A percentile compares a stretch with the other conserved stretches of the same genome.
Evolutionary conservation across 2,888 invertebrate species (phyloP).

Genomic region (Drosophila quasianomalipes): DNA sequence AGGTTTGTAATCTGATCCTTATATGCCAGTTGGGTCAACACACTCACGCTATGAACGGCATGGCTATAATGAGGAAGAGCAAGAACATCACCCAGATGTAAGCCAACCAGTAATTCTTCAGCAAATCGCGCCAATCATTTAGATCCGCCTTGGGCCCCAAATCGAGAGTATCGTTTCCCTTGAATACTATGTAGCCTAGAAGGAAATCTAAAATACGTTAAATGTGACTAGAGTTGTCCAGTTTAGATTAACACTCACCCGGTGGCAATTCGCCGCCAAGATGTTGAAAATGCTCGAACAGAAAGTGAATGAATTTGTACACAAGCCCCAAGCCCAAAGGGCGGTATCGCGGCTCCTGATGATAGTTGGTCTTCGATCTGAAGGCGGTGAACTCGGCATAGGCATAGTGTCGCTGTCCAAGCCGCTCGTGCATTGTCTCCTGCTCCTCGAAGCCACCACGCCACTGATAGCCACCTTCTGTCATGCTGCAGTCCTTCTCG

Average conservation of each 20-base stretch:
- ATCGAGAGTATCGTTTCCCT: conserved; percentile 65
- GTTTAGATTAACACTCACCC: not conserved
- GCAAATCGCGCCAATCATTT: conserved; percentile 86
- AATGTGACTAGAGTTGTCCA: not conserved
- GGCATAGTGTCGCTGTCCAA: not conserved
- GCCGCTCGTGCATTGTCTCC: not conserved
- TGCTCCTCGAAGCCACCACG: not conserved
- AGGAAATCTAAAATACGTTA: not conserved
- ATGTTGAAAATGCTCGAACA: not conserved
- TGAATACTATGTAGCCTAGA: conserved; percentile 81
- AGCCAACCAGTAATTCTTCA: conserved; percentile 87
- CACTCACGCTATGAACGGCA: conserved; percentile 92
- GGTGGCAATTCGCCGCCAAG: not conserved
- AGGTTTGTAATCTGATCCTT: not conserved
- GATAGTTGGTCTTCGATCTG: not conserved
- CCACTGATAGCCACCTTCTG: not conserved
- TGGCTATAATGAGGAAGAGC: conserved; percentile 89
- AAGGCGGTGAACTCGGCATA: not conserved
- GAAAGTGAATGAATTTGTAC: not conserved
- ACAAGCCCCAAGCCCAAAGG: not conserved
- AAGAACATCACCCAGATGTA: conserved; percentile 87
- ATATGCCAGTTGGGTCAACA: not conserved
- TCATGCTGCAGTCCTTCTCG: not conserved
- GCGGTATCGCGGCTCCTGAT: not conserved
- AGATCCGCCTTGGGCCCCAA: conserved; percentile 80